Percentiles rank a stretch among this genome's conserved stretches.
Evolutionary conservation across 2,797 vertebrate genomes (phyloP).

Genomic region (Sternarchorhynchus goeldii): DNA sequence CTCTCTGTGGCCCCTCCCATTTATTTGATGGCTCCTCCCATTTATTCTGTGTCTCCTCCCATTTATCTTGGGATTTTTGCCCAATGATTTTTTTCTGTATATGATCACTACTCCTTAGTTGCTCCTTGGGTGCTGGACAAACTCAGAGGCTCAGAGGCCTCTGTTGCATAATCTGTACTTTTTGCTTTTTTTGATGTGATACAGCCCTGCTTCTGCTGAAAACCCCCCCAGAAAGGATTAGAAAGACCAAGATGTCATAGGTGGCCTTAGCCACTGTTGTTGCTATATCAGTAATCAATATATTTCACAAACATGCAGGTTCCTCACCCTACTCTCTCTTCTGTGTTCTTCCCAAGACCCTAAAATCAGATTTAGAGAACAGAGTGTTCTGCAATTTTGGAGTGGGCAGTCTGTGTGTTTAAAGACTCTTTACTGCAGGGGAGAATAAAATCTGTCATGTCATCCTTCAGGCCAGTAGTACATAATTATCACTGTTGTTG

Average conservation of each 20-base stretch:
- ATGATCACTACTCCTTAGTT: too few relatives aligned
- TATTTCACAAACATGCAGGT: not conserved
- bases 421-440: not conserved
- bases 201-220: not conserved
- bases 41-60: too few relatives aligned
- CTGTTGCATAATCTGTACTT: too few relatives aligned
- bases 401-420: not conserved
- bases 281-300: not conserved
- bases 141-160: too few relatives aligned
- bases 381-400: not conserved
- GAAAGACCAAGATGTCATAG: not conserved
- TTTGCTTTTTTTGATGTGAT: too few relatives aligned
- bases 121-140: too few relatives aligned
- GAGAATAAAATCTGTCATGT: constrained; percentile 15
- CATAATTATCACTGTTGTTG: constrained; percentile 46
- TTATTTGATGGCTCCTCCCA: too few relatives aligned
- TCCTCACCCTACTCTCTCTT: not conserved
- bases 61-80: too few relatives aligned
- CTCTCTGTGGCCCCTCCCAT: too few relatives aligned
- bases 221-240: not conserved
- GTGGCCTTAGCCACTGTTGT: not conserved
- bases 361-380: not conserved
- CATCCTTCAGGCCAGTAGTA: constrained; percentile 32
- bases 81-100: too few relatives aligned
- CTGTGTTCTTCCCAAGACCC: not conserved